Percentiles rank a stretch among this genome's conserved stretches.
Conservation (phyloP, 2,888 invertebrate species). For the Agapostemon virescens region DNA sequence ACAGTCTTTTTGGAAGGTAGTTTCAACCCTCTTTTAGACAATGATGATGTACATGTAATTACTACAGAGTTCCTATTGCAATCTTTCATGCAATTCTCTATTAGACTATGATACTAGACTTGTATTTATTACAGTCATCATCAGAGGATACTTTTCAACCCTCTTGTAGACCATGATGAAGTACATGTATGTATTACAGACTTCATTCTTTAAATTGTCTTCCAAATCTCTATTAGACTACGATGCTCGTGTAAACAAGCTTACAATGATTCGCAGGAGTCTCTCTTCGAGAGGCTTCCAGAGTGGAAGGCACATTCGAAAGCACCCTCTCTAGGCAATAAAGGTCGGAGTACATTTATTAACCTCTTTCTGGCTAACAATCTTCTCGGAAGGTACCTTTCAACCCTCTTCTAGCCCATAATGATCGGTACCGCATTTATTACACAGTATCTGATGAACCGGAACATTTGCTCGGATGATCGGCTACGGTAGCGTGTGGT, state of each 20-base stretch:
- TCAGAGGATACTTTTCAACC: background rate
- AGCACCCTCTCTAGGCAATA: background rate
- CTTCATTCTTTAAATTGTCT: too few species aligned
- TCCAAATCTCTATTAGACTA: too few species aligned
- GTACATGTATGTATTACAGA: background rate
- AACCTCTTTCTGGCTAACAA: background rate
- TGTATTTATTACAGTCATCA: too few species aligned
- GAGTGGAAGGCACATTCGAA: background rate
- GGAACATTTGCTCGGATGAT: background rate
- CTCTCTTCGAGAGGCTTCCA: too few species aligned
- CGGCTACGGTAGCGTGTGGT: conserved; percentile 1
- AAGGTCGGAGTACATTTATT: background rate
- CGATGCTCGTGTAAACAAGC: too few species aligned
- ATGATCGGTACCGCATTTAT: background rate
- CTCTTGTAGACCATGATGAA: background rate
- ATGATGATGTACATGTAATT: background rate
- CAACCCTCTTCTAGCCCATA: background rate
- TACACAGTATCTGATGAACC: conserved; percentile 1
- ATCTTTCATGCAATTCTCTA: background rate
- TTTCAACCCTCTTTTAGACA: background rate
- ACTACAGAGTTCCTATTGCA: background rate
- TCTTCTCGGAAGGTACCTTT: background rate
- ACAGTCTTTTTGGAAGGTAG: background rate
- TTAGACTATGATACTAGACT: background rate
- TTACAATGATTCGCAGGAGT: too few species aligned